These are phyloP conservation scores for Troides helena DNA, from an alignment of 2,888 invertebrate species.

Conservation along the genomic window DNA sequence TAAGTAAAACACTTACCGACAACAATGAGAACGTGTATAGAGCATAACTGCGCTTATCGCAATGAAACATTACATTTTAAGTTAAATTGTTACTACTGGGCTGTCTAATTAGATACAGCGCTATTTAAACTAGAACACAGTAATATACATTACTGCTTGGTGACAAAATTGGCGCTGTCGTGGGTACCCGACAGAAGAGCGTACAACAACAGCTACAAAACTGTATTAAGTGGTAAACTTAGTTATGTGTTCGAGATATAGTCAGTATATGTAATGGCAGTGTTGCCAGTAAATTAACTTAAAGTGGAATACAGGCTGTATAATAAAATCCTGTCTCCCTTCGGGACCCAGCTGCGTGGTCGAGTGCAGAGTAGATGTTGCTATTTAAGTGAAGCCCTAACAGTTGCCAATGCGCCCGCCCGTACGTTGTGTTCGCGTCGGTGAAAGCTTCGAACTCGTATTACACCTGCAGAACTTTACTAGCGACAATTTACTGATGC, in stretches of 20 bases:
- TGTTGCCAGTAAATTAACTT: neutral
- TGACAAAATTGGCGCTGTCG: neutral
- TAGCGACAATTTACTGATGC: neutral
- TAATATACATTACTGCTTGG: neutral
- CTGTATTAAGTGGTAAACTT: neutral
- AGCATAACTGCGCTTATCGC: neutral
- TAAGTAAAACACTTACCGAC: no score
- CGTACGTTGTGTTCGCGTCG: conserved; percentile 31
- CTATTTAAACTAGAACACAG: neutral
- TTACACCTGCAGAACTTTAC: conserved; percentile 10
- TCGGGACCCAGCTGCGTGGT: conserved; percentile 57
- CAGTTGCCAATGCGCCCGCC: conserved; percentile 39
- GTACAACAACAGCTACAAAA: neutral
- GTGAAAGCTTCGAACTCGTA: conserved; percentile 10
- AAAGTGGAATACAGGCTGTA: conserved; percentile 30
- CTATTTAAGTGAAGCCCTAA: conserved; percentile 49
- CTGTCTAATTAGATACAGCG: neutral
- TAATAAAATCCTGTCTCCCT: conserved; percentile 51
- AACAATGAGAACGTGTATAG: no score
- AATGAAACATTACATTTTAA: neutral
- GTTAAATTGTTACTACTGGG: neutral
- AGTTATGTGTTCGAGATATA: neutral
- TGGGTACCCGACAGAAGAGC: neutral
- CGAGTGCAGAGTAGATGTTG: conserved; percentile 51
- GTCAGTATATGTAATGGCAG: no score